Conservation (phyloP, 2,113 vertebrate genomes). For the Ictalurus furcatus region DNA sequence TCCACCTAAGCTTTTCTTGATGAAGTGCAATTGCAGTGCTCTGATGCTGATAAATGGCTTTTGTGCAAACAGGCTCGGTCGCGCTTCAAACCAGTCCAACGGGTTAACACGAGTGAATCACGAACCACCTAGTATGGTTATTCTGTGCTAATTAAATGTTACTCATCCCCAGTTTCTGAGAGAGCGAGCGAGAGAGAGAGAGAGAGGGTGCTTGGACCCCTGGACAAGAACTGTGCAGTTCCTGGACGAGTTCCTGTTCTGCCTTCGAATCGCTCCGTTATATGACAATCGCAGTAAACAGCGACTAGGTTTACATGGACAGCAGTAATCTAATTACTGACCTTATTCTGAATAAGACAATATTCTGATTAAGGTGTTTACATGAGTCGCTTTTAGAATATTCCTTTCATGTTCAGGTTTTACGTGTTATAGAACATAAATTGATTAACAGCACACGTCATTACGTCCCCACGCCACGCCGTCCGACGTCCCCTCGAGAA, state of each 20-base stretch:
- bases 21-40: not conserved
- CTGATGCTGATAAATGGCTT: not conserved
- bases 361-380: no score
- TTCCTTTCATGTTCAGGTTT: no score
- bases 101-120: not conserved
- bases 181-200: rapidly evolving
- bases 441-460: no score
- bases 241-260: no score
- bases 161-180: not conserved
- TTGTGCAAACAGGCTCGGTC: not conserved
- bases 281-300: no score
- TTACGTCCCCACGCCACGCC: no score
- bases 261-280: not conserved
- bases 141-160: not conserved
- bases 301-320: no score
- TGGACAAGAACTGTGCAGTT: not conserved
- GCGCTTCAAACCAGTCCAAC: not conserved
- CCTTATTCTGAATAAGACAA: no score
- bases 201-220: not conserved
- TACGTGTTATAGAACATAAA: no score
- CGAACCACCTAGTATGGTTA: not conserved
- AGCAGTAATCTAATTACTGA: no score
- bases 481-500: no score
- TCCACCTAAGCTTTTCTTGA: not conserved
- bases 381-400: no score